Base-by-base conservation (phyloP, 2,888 invertebrate genomes). In the Biston betularia region DNA sequence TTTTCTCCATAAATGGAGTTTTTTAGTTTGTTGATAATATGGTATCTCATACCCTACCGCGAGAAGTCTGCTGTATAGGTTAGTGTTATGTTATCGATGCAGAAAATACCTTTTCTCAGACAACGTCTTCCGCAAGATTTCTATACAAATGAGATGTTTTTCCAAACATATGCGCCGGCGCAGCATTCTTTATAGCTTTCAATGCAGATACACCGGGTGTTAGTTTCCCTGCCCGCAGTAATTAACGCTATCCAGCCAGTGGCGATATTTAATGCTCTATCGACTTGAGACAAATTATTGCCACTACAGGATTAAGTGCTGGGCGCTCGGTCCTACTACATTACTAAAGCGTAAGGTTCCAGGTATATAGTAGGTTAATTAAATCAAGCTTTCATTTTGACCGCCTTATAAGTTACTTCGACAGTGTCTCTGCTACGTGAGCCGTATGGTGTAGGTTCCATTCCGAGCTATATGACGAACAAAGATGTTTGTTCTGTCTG, bases 201-300 rank as follows among this genome's bases (percentile, higher is more conserved):
- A 42, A 44, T 8, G n/a, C 62, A n/a, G 66, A 66, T 67, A 59
- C 58, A 45, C 14, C n/a, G 62, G 46, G 44, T 49, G 59, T 54
- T 45, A 15, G 34, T 42, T 49, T 14, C 55, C 65, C 38, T 48
- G 49, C 50, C 42, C n/a, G 38, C 15, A 24, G 66, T 62, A 66
- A 66, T 66, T 66, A 66, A 62, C 57, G 42, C 49, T 63, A 67
- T 67, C 66, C 66, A 63, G 40, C 46, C 34, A 44, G 15, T 8
- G 15, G 46, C 33, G 48, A 53, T 62, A 58, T 48, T 61, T 57
- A 61, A 66, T 62, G 61, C 15, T 34, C 34, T 63, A 54, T 63
- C 56, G 58, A 42, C 24, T 10, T 35, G 54, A 33, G 34, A 67
- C 58, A 49, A 63, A 67, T 67, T 44, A 48, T 49, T 35, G 45